Percentiles rank a stretch among this genome's conserved stretches.
Evolutionary conservation across 2,888 invertebrate species (phyloP).

Genomic region (Dasysyrphus albostriatus): DNA sequence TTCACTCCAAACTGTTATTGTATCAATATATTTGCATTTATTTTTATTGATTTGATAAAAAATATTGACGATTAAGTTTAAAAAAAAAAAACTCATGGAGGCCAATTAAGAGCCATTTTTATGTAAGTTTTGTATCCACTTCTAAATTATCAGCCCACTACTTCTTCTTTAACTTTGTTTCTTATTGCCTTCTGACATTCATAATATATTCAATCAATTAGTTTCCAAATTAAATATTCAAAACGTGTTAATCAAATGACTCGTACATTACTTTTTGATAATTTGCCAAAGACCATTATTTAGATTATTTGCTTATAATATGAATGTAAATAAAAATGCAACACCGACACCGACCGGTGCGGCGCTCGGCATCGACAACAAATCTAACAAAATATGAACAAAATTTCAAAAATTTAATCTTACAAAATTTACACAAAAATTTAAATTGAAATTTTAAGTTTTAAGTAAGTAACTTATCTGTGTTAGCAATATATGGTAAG

Average conservation of each 20-base stretch:
- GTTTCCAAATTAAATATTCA: slow-evolving; percentile 1
- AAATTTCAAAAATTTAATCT: too few species aligned
- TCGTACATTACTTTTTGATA: not conserved
- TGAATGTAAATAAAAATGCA: not conserved
- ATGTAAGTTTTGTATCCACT: not conserved
- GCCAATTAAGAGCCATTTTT: not conserved
- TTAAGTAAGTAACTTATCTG: not conserved
- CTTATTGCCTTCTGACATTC: slow-evolving; percentile 1
- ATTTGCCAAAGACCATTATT: slow-evolving; percentile 4
- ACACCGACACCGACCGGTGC: not conserved
- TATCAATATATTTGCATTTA: too few species aligned
- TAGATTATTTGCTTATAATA: not conserved
- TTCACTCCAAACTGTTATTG: too few species aligned
- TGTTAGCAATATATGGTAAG: too few species aligned
- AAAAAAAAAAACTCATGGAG: too few species aligned
- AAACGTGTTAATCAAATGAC: slow-evolving; percentile 4
- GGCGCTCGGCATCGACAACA: too few species aligned
- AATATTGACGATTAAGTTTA: too few species aligned
- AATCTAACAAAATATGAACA: not conserved
- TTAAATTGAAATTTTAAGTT: not conserved
- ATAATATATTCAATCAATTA: not conserved
- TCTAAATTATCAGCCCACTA: not conserved
- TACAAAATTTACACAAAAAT: not conserved
- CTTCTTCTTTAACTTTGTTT: not conserved
- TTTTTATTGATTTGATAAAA: too few species aligned